Evolutionary conservation across 2,797 vertebrate genomes (phyloP), one percentile per base, ranked within the genome.

Genomic region (Caiman crocodilus): DNA sequence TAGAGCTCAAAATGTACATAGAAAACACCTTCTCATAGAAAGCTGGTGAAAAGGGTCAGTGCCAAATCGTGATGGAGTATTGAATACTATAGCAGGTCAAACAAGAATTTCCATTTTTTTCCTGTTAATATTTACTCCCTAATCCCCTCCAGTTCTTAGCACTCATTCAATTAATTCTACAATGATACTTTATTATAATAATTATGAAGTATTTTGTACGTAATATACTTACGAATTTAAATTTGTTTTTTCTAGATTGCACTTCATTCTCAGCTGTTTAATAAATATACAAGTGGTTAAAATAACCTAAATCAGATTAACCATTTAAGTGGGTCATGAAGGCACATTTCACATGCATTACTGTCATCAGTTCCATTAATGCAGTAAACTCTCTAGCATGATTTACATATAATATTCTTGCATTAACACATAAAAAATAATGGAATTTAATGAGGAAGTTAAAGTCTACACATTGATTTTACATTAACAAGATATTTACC

Each of bases 251-350:
- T 60, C 32, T 89, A 82, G 61, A 78, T 82, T 69, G 25, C 17
- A 74, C 16, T 90, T 88, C 35, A 21, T 42, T 71, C 21, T 71
- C 14, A 82, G 4, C 80, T 88, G 77, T 84, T 69, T 84, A 76
- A 73, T 86, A 92, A 93, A 84, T 69, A 88, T 14, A 90, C 0
- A 73, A 88, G 91, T 57, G 3, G 7, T 83, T 90, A 91, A 95
- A 93, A 80, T 80, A 89, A 91, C 63, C 21, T 84, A 75, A 84
- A 84, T 79, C 61, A 90, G 15, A 88, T 94, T 87, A 94, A 90
- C 77, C 14, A 60, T 88, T 88, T 90, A 61, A 79, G 81, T 57
- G 56, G 86, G 74, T 76, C 5, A 82, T 14, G 5, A 87, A 82
- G 20, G 2, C 18, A 26, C 9, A 69, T 87, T 85, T 87, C 79